Evolutionary conservation across 53 echinoderm and acorn worm species (phyloP), one percentile per base, ranked within the genome.

Genomic region (Crossaster papposus): DNA sequence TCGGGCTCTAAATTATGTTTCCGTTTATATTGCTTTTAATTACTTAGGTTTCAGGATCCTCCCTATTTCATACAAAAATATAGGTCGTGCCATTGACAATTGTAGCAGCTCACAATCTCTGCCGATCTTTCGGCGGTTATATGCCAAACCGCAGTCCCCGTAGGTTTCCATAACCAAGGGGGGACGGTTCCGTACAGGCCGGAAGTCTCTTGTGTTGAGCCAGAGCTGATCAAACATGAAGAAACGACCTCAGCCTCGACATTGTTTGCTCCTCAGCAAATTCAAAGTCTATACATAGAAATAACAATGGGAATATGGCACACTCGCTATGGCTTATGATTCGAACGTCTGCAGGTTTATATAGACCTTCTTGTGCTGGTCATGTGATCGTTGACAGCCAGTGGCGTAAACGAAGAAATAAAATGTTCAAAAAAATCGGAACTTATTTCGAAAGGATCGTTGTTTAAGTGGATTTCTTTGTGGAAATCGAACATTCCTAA

Each of bases 191-290:
- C 32, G 31, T 58, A 77, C 63, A 76, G n/a, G 62, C 87, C 87
- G 87, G 87, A 87, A 87, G 87, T 87, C 28, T 38, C 58, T 87
- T 87, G 76, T 76, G 38, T 77, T 87, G 34, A n/a, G 36, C 52
- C 0, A 34, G 2, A 35, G n/a, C 87, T 87, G 55, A 55, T 87
- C 77, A 87, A 87, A 87, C 87, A 87, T 30, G 70, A 53, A 24
- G 75, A 64, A 26, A n/a, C n/a, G n/a, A n/a, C n/a, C 77, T 54
- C 22, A 87, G 36, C 87, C 58, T 24, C 14, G 63, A 36, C 77
- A 87, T 87, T 87, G 87, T 87, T 87, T 87, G 87, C 63, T 77
- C 87, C 77, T 77, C 87, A 2, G 53, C 87, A 30, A 87, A 63
- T 55, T 55, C 87, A 75, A 54, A 75, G 87, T 87, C 87, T 87